phyloP scores from a whole-genome alignment of 2,888 invertebrate genomes.

The Limnephilus marmoratus region DNA sequence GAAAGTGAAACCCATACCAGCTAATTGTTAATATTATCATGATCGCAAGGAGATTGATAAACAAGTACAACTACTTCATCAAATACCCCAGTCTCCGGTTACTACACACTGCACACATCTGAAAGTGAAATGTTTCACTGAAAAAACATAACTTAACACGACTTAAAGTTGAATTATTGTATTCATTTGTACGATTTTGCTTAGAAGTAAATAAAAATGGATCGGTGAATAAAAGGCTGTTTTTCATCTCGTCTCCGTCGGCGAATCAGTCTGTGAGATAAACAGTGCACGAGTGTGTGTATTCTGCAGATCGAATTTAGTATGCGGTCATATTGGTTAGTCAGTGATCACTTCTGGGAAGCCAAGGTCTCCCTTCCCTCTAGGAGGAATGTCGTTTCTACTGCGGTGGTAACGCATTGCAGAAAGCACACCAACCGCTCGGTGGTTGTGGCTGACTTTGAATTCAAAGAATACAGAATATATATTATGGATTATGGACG shows the following conservation, averaged over 20 bases:
- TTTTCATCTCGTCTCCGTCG: background rate
- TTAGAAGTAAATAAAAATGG: background rate
- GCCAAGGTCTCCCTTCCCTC: background rate
- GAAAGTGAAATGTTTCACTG: background rate
- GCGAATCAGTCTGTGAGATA: background rate
- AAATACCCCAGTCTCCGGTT: background rate
- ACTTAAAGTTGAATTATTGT: background rate
- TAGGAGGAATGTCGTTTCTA: background rate
- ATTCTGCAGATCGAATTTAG: background rate
- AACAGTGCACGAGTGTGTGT: background rate
- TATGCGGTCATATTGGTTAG: background rate
- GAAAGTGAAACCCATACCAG: background rate
- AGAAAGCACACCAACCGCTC: background rate
- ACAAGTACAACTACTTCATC: background rate
- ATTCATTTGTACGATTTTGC: background rate
- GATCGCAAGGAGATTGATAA: background rate
- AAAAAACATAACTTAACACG: background rate
- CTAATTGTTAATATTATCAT: background rate
- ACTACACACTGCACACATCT: background rate
- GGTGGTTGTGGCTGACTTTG: background rate
- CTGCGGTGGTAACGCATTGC: background rate
- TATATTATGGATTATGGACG: background rate
- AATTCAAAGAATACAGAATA: background rate
- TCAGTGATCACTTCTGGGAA: background rate
- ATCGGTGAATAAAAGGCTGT: background rate